Percentiles rank a stretch among this genome's conserved stretches.
Evolutionary conservation across 1,140 invertebrate genomes (phyloP).

Genomic region (Drosophila rufa): DNA sequence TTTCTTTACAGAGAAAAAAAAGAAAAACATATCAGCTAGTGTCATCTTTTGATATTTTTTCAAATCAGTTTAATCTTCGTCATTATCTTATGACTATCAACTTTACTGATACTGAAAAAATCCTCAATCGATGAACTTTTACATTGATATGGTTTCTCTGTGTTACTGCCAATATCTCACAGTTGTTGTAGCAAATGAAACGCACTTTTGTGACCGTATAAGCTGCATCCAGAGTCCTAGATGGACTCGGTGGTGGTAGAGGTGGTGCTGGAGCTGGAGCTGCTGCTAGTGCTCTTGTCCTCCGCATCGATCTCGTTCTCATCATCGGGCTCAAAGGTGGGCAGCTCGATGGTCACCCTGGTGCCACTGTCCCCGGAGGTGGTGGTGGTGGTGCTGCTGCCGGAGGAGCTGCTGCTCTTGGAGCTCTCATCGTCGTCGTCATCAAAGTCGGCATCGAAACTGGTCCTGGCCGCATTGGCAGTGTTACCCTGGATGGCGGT

Average conservation of each 20-base stretch:
- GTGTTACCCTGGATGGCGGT: conserved; percentile 81
- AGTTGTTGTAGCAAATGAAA: conserved; percentile 78
- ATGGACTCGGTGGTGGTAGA: conserved; percentile 44
- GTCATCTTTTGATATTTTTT: background rate
- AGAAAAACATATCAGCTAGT: background rate
- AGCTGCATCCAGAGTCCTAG: conserved; percentile 6
- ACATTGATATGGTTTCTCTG: background rate
- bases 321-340: conserved; percentile 86
- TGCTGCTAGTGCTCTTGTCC: conserved; percentile 48
- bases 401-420: conserved; percentile 36
- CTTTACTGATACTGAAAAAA: background rate
- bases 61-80: background rate
- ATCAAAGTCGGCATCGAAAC: conserved; percentile 82
- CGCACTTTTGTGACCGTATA: conserved; percentile 43
- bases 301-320: conserved; percentile 77
- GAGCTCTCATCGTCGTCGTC: conserved; percentile 69
- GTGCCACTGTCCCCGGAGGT: conserved; percentile 65
- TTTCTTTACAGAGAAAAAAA: conserved; percentile 5
- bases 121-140: background rate
- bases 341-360: conserved; percentile 85
- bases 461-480: conserved; percentile 75
- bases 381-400: conserved; percentile 51
- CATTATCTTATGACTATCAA: background rate
- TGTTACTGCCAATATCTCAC: conserved; percentile 16
- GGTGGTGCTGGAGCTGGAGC: conserved; percentile 13